These are phyloP conservation scores for Hydriomena furcata DNA, from an alignment of 2,888 invertebrate species.

Conservation along the genomic window DNA sequence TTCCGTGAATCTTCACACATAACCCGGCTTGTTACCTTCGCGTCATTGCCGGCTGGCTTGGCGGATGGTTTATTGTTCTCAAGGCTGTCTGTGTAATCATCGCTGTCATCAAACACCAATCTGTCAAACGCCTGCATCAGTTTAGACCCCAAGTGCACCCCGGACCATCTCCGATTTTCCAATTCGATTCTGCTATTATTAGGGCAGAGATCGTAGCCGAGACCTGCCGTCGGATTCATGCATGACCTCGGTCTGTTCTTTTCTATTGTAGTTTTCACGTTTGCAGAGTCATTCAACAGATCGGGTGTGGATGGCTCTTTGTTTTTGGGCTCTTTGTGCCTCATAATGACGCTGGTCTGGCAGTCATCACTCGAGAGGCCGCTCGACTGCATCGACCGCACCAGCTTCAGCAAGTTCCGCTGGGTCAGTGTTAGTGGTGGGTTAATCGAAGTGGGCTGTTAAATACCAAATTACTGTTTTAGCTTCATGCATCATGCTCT, in stretches of 20 bases:
- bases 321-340: conserved; percentile 75
- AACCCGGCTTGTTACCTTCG: conserved; percentile 72
- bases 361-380: conserved; percentile 81
- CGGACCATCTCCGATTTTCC: conserved; percentile 88
- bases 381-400: conserved; percentile 83
- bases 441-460: conserved; percentile 82
- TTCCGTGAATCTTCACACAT: conserved; percentile 35
- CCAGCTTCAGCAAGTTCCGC: conserved; percentile 82
- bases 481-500: conserved; percentile 78
- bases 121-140: conserved; percentile 89
- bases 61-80: conserved; percentile 82
- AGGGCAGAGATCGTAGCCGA: conserved; percentile 76
- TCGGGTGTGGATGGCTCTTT: conserved; percentile 84
- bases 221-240: conserved; percentile 79
- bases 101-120: conserved; percentile 86
- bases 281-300: conserved; percentile 81
- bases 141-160: conserved; percentile 87
- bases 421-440: conserved; percentile 84
- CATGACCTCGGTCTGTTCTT: conserved; percentile 88
- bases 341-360: conserved; percentile 79
- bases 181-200: conserved; percentile 75
- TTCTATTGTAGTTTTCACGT: conserved; percentile 73
- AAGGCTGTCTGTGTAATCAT: conserved; percentile 89
- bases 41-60: conserved; percentile 78
- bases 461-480: conserved; percentile 73